Evolutionary conservation across 2,888 invertebrate species (phyloP).

Genomic region (Drosophila demipolita): DNA sequence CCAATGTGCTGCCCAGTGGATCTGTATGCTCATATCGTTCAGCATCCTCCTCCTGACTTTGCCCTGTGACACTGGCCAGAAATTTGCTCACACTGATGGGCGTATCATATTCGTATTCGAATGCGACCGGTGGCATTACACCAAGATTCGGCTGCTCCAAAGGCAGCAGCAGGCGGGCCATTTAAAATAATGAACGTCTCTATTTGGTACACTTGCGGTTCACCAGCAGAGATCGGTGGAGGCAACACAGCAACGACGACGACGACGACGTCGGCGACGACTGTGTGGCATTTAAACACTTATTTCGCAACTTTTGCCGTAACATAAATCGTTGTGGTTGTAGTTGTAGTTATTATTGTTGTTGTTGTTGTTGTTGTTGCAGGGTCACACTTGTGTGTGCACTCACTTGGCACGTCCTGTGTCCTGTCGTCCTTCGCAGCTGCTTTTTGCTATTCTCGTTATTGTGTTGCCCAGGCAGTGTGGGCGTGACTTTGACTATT

Average conservation of each 20-base stretch:
- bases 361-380: conserved; percentile 15
- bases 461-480: background rate
- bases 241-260: conserved; percentile 3
- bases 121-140: conserved; percentile 59
- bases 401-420: conserved; percentile 7
- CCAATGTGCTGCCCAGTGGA: conserved; percentile 34
- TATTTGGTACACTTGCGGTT: conserved; percentile 3
- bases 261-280: background rate
- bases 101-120: conserved; percentile 57
- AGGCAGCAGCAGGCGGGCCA: conserved; percentile 36
- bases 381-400: conserved; percentile 42
- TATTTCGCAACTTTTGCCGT: conserved; percentile 50
- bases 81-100: conserved; percentile 73
- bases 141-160: conserved; percentile 49
- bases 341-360: conserved; percentile 12
- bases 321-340: conserved; percentile 55
- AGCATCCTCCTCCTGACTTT: conserved; percentile 39
- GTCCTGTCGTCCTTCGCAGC: conserved; percentile 5
- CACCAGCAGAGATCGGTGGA: conserved; percentile 6
- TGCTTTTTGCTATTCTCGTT: conserved; percentile 11
- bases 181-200: conserved; percentile 14
- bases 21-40: conserved; percentile 59
- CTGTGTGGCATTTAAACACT: conserved; percentile 48
- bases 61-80: conserved; percentile 68
- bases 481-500: conserved; percentile 31